phyloP scores from a whole-genome alignment of 2,888 invertebrate species.

The Eupithecia insigniata region DNA sequence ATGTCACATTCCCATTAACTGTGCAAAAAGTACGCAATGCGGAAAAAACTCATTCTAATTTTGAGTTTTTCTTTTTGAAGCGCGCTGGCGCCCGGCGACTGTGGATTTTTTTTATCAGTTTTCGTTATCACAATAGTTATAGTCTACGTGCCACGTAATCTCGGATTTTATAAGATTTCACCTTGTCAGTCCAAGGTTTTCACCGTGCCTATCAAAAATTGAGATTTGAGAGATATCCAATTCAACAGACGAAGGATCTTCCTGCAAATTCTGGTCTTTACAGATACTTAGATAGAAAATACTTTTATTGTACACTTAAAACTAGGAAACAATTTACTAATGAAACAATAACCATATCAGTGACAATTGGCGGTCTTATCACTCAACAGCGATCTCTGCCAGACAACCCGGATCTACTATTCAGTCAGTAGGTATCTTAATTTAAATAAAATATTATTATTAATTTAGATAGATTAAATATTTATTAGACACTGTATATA shows the following conservation, averaged over 20 bases:
- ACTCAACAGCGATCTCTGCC: no score
- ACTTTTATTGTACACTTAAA: no score
- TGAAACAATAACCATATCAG: no score
- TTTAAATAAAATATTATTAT: no score
- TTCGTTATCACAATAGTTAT: background rate
- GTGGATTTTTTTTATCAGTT: constrained; percentile 1
- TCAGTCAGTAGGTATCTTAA: no score
- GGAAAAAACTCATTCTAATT: background rate
- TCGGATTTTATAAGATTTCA: background rate
- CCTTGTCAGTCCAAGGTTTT: constrained; percentile 3
- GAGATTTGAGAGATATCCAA: background rate
- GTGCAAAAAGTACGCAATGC: constrained; percentile 3
- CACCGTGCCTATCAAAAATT: background rate
- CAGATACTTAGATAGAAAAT: no score
- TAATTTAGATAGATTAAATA: no score
- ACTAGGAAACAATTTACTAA: no score
- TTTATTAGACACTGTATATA: no score
- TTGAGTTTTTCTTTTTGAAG: background rate
- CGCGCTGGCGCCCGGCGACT: background rate
- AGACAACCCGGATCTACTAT: no score
- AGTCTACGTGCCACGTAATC: background rate
- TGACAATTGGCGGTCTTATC: no score
- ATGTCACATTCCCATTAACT: background rate
- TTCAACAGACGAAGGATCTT: background rate
- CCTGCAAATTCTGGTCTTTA: no score